Conservation (phyloP, 2,113 vertebrate genomes). For the Harpagus bidentatus region DNA sequence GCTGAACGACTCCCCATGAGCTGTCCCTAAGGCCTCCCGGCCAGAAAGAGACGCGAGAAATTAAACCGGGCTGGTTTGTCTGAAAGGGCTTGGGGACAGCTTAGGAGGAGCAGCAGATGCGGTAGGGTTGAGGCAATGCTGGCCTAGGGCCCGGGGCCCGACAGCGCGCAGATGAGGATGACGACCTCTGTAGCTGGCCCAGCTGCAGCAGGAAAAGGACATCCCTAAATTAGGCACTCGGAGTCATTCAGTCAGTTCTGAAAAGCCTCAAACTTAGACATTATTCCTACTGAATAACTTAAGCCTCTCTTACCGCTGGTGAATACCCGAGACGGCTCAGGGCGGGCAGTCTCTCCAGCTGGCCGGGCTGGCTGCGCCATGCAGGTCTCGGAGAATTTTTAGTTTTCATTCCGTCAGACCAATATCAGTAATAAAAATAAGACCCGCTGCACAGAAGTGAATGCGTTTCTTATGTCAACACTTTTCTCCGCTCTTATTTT, state of each 20-base stretch:
- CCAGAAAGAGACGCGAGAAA: neutral
- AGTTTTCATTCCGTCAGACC: slow-evolving; percentile 26
- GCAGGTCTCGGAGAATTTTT: neutral
- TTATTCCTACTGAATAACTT: neutral
- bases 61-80: neutral
- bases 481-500: neutral
- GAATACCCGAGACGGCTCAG: neutral
- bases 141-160: neutral
- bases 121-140: neutral
- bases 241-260: neutral
- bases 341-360: neutral
- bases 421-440: slow-evolving; percentile 44
- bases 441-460: neutral
- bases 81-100: neutral
- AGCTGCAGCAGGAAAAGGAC: neutral
- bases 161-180: neutral
- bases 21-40: neutral
- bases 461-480: neutral
- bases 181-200: neutral
- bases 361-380: neutral
- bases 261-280: neutral
- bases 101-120: neutral
- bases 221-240: neutral
- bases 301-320: neutral
- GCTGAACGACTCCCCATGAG: neutral